Percentiles rank a stretch among this genome's conserved stretches.
Evolutionary conservation across 1,140 invertebrate species (phyloP).

Genomic region (Lasioglossum albipes): DNA sequence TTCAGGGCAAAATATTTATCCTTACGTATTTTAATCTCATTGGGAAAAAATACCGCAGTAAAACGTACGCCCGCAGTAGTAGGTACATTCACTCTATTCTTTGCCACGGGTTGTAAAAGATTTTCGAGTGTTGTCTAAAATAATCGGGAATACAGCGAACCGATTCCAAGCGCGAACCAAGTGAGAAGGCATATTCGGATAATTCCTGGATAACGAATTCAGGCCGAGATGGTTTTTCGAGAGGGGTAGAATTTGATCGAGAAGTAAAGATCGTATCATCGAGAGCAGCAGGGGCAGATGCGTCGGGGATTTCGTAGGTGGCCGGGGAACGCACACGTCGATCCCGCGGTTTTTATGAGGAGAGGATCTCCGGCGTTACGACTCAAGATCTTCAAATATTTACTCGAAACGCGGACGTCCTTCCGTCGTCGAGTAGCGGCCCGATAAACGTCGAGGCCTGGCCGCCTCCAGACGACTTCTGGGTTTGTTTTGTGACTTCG

Average conservation of each 20-base stretch:
- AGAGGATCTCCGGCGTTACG: constrained; percentile 65
- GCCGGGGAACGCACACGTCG: constrained; percentile 61
- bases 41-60: too few species aligned
- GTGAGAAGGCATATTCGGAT: too few species aligned
- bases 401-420: constrained; percentile 71
- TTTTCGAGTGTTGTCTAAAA: too few species aligned
- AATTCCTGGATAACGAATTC: too few species aligned
- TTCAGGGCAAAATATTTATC: too few species aligned
- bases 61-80: too few species aligned
- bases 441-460: constrained; percentile 64
- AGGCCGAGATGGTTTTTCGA: too few species aligned
- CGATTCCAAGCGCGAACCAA: too few species aligned
- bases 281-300: constrained; percentile 31
- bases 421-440: constrained; percentile 70
- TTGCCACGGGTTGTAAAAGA: too few species aligned
- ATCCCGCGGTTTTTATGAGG: constrained; percentile 66
- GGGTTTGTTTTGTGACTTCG: constrained; percentile 66
- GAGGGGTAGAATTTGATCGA: neutral
- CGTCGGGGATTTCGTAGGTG: constrained; percentile 51
- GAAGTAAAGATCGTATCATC: neutral
- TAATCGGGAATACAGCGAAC: too few species aligned
- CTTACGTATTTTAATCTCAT: too few species aligned
- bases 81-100: too few species aligned
- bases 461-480: constrained; percentile 65
- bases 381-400: constrained; percentile 72